Evolutionary conservation across 2,888 invertebrate genomes (phyloP).

Genomic region (Coleophora deauratella): DNA sequence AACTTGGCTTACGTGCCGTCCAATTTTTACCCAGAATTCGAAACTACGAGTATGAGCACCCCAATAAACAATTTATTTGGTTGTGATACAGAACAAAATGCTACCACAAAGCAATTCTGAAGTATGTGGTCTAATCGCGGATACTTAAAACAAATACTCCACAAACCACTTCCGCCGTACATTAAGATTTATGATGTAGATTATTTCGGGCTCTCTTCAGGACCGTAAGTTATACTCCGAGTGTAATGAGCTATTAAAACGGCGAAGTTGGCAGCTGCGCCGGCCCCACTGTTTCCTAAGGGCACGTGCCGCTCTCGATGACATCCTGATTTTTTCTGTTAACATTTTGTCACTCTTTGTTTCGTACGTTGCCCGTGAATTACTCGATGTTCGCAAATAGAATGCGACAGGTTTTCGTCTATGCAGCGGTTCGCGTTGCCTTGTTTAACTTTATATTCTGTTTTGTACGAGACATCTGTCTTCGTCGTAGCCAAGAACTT

Average conservation of each 20-base stretch:
- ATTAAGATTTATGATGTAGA: conserved; percentile 36
- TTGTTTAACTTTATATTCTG: background rate
- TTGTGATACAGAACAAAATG: conserved; percentile 13
- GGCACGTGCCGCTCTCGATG: conserved; percentile 34
- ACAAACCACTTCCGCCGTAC: conserved; percentile 34
- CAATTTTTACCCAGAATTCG: too few species aligned
- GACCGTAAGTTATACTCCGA: conserved; percentile 37
- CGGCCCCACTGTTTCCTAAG: conserved; percentile 38
- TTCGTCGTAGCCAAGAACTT: conserved; percentile 10
- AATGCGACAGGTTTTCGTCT: conserved; percentile 1
- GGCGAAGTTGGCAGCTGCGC: conserved; percentile 41
- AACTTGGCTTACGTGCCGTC: too few species aligned
- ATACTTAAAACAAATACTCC: conserved; percentile 31
- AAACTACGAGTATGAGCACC: too few species aligned
- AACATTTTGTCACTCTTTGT: conserved; percentile 5
- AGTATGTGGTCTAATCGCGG: conserved; percentile 24
- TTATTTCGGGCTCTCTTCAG: conserved; percentile 41
- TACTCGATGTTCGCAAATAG: conserved; percentile 8
- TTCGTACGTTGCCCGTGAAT: conserved; percentile 2
- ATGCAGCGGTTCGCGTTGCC: conserved; percentile 1
- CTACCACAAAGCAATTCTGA: conserved; percentile 16
- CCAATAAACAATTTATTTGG: too few species aligned
- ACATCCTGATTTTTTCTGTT: conserved; percentile 17
- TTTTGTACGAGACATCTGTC: background rate
- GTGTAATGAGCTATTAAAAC: conserved; percentile 53